Percentiles rank a stretch among this genome's conserved stretches.
Conservation (phyloP, 2,797 vertebrate species). For the Poeciliopsis turneri region DNA sequence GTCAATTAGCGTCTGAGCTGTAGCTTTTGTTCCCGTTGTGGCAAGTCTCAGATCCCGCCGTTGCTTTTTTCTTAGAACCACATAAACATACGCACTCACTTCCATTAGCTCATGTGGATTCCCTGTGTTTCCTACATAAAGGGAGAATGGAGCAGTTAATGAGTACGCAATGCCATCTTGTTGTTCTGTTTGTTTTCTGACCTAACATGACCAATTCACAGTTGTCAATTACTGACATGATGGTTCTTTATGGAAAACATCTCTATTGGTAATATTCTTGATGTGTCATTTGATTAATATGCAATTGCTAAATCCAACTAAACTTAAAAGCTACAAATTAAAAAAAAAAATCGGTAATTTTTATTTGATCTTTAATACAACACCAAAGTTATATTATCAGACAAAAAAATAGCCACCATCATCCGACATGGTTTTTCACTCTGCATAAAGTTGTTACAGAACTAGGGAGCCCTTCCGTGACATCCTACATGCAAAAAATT, state of each 20-base stretch:
- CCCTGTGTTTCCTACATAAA: slow-evolving; percentile 38
- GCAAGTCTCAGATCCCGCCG: slow-evolving; percentile 51
- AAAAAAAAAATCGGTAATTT: background rate
- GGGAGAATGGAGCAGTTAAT: slow-evolving; percentile 43
- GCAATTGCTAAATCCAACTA: background rate
- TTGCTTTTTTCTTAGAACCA: slow-evolving; percentile 27
- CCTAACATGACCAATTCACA: slow-evolving; percentile 29
- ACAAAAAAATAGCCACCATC: background rate
- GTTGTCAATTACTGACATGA: slow-evolving; percentile 12
- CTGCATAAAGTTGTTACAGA: background rate
- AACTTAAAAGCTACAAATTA: background rate
- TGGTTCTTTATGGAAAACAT: background rate
- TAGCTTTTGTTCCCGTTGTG: slow-evolving; percentile 37
- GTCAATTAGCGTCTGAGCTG: slow-evolving; percentile 51
- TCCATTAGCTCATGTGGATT: slow-evolving; percentile 36
- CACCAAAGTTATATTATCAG: background rate
- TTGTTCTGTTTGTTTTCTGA: slow-evolving; percentile 37
- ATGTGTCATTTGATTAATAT: background rate
- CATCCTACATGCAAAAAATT: background rate
- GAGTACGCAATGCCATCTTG: slow-evolving; percentile 26
- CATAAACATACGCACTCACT: slow-evolving; percentile 32
- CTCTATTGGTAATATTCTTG: background rate
- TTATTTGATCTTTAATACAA: background rate
- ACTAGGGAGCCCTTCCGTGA: background rate
- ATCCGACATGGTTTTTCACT: background rate